Conservation (phyloP, 2,797 vertebrate species). For the Paguma larvata region DNA sequence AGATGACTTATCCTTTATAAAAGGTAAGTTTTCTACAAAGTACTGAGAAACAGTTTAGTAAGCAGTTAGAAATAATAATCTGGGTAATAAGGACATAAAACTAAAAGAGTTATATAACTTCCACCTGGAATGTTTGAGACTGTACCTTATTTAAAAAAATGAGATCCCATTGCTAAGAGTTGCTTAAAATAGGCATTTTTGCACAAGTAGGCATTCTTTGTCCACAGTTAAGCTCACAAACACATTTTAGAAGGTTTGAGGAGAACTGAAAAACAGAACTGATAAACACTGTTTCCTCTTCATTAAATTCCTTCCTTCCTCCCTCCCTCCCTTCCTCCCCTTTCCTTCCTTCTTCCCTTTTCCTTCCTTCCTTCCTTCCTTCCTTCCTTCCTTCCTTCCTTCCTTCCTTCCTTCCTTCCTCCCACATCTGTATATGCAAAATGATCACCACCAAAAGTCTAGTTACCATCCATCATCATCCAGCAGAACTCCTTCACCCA, state of each 20-base stretch:
- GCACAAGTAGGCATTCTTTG: background rate
- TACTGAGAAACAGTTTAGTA: background rate
- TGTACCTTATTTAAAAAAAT: background rate
- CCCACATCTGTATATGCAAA: background rate
- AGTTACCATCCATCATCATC: background rate
- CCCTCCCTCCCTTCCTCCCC: background rate
- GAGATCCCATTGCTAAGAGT: background rate
- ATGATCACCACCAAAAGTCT: background rate
- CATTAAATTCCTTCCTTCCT: background rate
- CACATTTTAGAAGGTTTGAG: slow-evolving; percentile 29
- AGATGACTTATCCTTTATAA: slow-evolving; percentile 19
- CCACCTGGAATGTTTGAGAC: background rate
- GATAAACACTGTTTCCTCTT: slow-evolving; percentile 21
- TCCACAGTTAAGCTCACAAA: background rate
- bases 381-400: background rate
- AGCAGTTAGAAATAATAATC: background rate
- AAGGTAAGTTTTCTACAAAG: background rate
- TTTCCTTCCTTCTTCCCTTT: no score
- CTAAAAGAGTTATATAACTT: background rate
- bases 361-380: background rate
- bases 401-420: background rate
- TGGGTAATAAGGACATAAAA: background rate
- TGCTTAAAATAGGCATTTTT: background rate
- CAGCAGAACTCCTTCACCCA: background rate
- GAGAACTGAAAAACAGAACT: background rate